These are phyloP conservation scores for Brachionus plicatilis DNA, from an alignment of 1,140 invertebrate species.

Conservation along the genomic window DNA sequence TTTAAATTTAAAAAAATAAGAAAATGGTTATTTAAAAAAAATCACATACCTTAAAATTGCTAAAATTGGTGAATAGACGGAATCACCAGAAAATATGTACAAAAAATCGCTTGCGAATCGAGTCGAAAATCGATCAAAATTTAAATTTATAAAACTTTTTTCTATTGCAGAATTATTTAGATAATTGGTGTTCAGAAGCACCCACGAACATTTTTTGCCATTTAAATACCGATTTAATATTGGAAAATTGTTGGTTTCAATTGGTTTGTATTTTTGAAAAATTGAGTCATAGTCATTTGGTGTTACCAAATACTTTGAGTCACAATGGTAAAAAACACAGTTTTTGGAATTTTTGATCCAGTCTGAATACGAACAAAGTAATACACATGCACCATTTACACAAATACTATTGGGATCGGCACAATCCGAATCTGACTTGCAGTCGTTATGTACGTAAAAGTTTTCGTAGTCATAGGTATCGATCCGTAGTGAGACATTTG, in stretches of 20 bases:
- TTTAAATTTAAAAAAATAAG: no score
- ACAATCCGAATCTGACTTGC: conserved; percentile 8
- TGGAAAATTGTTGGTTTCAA: conserved; percentile 10
- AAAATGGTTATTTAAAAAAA: neutral
- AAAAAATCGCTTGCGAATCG: conserved; percentile 10
- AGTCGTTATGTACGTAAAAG: neutral
- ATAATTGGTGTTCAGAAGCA: neutral
- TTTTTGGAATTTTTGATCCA: neutral
- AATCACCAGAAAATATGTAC: conserved; percentile 33
- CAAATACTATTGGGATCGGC: neutral
- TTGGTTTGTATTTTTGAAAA: neutral
- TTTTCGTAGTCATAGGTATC: neutral
- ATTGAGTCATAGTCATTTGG: neutral
- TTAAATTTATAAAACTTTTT: neutral
- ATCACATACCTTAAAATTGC: neutral
- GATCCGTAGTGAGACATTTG: neutral
- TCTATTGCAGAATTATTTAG: neutral
- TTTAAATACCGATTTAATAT: neutral
- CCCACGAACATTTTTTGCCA: conserved; percentile 16
- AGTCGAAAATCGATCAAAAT: conserved; percentile 8
- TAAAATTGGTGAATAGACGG: conserved; percentile 5
- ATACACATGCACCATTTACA: neutral
- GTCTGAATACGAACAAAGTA: neutral
- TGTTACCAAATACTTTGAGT: neutral
- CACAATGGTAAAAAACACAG: neutral